phyloP scores from a whole-genome alignment of 2,113 vertebrate species.

The Tylochromis polylepis region DNA sequence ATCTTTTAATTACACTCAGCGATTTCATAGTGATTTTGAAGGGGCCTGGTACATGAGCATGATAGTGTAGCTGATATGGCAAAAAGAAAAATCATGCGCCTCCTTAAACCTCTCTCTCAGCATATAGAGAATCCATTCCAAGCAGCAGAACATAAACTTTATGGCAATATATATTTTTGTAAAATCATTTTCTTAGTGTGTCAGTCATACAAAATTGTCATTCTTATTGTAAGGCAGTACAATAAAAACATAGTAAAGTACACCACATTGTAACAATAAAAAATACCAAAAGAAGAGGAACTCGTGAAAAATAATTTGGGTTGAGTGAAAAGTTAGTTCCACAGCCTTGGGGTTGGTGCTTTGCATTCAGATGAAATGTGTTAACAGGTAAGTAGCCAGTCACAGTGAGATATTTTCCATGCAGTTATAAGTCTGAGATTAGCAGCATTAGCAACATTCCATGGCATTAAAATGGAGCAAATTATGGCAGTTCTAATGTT shows the following conservation, averaged over 20 bases:
- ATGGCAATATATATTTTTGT: neutral
- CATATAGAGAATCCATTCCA: neutral
- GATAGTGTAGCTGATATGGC: slow-evolving; percentile 13
- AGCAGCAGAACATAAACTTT: neutral
- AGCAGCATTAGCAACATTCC: slow-evolving; percentile 86
- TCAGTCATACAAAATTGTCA: neutral
- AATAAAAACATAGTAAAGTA: neutral
- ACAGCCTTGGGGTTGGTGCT: slow-evolving; percentile 22
- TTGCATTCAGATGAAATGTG: slow-evolving; percentile 50
- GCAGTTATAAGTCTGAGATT: slow-evolving; percentile 54
- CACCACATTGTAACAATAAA: neutral
- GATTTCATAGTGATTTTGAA: slow-evolving; percentile 14
- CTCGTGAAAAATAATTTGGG: neutral
- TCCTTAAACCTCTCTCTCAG: neutral
- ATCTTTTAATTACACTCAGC: slow-evolving; percentile 43
- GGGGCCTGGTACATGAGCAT: neutral
- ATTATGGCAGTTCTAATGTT: slow-evolving; percentile 79
- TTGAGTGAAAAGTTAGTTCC: slow-evolving; percentile 8
- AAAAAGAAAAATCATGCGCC: neutral
- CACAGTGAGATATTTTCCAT: slow-evolving; percentile 51
- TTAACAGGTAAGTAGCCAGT: slow-evolving; percentile 36
- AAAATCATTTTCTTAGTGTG: neutral
- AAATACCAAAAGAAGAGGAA: neutral
- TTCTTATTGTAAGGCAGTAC: neutral
- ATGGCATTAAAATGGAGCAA: slow-evolving; percentile 88